Evolutionary conservation across 2,797 vertebrate genomes (phyloP), one percentile per base, ranked within the genome.

Genomic region (Intellagama lesueurii): DNA sequence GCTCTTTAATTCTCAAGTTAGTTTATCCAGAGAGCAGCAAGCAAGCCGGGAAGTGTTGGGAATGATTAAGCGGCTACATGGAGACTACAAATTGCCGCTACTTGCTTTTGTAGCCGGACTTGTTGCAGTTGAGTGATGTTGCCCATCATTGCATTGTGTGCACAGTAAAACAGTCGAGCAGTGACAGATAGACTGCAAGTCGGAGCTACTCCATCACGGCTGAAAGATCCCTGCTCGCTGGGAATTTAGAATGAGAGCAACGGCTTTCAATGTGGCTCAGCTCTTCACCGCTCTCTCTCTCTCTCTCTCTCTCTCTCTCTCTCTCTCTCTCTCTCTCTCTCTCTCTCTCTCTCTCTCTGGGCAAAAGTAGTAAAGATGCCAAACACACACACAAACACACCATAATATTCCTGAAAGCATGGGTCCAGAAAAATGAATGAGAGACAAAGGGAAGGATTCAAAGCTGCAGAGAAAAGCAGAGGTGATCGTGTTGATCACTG

Each of bases 141-240:
- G 91, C 96, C 97, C 95, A 95, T 97, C 97, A 96, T 95, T 95
- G 93, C 97, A 96, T 97, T 98, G 97, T 97, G 96, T 96, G 96
- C 97, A 97, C 96, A 98, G 97, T 98, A 97, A 96, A 96, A 97
- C 97, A 97, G 96, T 97, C 96, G 95, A 96, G 95, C 93, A 76
- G 96, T 96, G 96, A 97, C 96, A 97, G 97, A 97, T 96, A 97
- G 97, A 98, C 95, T 96, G 96, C 97, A 96, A 96, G 89, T 95
- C 95, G 14, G 92, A 95, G 92, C 96, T 94, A 96, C 96, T 97
- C 96, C 93, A 97, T 98, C 97, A 97, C 96, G 11, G 66, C 90
- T 89, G 94, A 91, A 90, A 89, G 93, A 95, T 96, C 94, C 93
- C 4, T 87, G 94, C 94, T 96, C 90, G 64, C 85, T 83, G 92